Base-by-base conservation (phyloP, 2,888 invertebrate genomes). In the Apamea monoglypha region DNA sequence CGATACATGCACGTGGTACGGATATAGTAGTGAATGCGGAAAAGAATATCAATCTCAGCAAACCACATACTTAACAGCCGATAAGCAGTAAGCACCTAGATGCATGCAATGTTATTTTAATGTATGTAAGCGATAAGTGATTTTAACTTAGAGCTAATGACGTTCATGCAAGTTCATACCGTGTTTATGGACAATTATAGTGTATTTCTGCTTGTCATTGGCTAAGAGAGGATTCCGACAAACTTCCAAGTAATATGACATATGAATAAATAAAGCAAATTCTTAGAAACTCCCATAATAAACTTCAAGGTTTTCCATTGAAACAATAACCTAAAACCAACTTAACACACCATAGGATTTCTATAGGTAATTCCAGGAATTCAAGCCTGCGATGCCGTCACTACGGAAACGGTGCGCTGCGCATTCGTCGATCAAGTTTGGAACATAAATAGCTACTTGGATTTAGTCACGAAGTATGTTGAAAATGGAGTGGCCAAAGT, bases 361-460 rank as follows among this genome's bases (percentile, higher is more conserved):
- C 83, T 82, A 83, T 84, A 88, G 67, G 61, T 75, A 76, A 80
- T 85, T 83, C 83, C 82, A 81, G 85, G 91, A 89, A 90, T 88
- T 82, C 79, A 84, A 84, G 76, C 85, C 84, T 83, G 80, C 81
- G 81, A 87, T 91, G 90, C 85, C 89, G 90, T 91, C 92, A 92
- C 83, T 90, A 90, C 91, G 92, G 93, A 92, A 94, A 92, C 88
- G 78, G 80, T 76, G 78, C 76, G 70, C 53, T 86, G 92, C 91
- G 91, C 93, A 91, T 92, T 94, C 92, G 91, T 89, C 76, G 82
- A 80, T 91, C 89, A 91, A 91, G 90, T 92, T 92, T 88, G 90
- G 91, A 86, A 90, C 91, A 88, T 90, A 92, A 92, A 93, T 94
- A 94, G 92, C 91, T 64, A 56, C 76, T 50, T 63, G 66, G 36